A percentile compares a stretch with the other conserved stretches of the same genome.
phyloP scores from a whole-genome alignment of 1,140 invertebrate genomes.

The Orussus abietinus region DNA sequence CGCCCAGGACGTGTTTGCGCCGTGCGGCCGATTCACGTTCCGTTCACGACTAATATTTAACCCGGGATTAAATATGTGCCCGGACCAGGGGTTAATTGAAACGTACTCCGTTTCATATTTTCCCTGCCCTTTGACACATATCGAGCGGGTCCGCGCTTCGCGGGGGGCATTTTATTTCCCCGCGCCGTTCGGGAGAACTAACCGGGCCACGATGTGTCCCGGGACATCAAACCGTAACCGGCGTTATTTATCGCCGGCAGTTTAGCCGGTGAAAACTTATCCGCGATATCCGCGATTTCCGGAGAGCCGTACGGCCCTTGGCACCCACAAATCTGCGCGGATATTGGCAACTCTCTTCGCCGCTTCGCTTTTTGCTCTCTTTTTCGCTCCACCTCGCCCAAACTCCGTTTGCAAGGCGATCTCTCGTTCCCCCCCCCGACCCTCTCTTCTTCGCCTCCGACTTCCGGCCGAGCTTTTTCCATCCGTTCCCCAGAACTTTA shows the following conservation, averaged over 20 bases:
- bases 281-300: constrained; percentile 25
- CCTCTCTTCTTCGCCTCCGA: constrained; percentile 8
- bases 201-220: constrained; percentile 11
- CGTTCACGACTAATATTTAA: too few species aligned
- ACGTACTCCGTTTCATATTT: too few species aligned
- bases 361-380: constrained; percentile 11
- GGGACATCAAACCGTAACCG: constrained; percentile 25
- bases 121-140: too few species aligned
- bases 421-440: not conserved
- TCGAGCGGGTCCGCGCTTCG: too few species aligned
- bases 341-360: constrained; percentile 34
- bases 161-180: too few species aligned
- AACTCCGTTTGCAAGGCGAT: constrained; percentile 19
- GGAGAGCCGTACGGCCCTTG: constrained; percentile 20
- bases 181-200: too few species aligned
- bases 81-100: too few species aligned
- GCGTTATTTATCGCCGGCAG: constrained; percentile 35
- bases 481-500: constrained; percentile 24
- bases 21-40: too few species aligned
- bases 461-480: constrained; percentile 5
- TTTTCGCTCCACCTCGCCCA: constrained; percentile 15
- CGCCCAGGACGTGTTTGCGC: too few species aligned
- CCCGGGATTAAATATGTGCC: too few species aligned
- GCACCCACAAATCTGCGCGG: constrained; percentile 32
- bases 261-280: constrained; percentile 28